Base-by-base conservation (phyloP, 2,797 vertebrate species). In the Pseudopleuronectes americanus region DNA sequence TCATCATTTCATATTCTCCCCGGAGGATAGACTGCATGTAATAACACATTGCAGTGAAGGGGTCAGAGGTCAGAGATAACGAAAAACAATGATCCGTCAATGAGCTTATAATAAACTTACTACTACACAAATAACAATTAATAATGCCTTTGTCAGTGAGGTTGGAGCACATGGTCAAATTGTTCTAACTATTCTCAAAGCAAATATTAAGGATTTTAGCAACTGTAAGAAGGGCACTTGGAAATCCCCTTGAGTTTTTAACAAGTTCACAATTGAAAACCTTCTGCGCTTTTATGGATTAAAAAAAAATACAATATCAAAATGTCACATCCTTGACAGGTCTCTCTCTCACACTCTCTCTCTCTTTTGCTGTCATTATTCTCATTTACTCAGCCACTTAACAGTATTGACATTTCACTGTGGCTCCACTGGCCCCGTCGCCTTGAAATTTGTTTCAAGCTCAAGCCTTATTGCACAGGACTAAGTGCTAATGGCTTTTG, bases 401-500 rank as follows among this genome's bases (percentile, higher is more conserved):
- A 74, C 7, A 53, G 64, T 84, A 77, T 71, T 64, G 83, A 64
- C 87, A 81, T 87, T 86, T 88, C 36, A 17, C 45, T 24, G 67
- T 57, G 26, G 52, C 77, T 77, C 51, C 16, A 36, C 43, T 52
- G 61, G 65, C 64, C 62, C 10, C 1, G 36, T 17, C n/a, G 5
- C 47, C 71, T 73, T 80, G 45, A 57, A 83, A 76, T 84, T 68
- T 73, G 62, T 84, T 76, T 73, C 24, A 33, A 49, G 78, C 22
- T 73, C 21, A 28, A 49, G 78, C 22, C 63, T 58, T 79, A 74
- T 84, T 80, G 57, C 54, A 4, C 56, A 65, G 57, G 63, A 64
- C 53, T 62, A 65, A 74, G 76, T 65, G 75, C 76, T 90, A 89
- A 91, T 90, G 76, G 84, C 79, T 73, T 74, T 64, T 62, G 45